Conservation (phyloP, 2,888 invertebrate genomes). For the Blastobasis lacticolella region DNA sequence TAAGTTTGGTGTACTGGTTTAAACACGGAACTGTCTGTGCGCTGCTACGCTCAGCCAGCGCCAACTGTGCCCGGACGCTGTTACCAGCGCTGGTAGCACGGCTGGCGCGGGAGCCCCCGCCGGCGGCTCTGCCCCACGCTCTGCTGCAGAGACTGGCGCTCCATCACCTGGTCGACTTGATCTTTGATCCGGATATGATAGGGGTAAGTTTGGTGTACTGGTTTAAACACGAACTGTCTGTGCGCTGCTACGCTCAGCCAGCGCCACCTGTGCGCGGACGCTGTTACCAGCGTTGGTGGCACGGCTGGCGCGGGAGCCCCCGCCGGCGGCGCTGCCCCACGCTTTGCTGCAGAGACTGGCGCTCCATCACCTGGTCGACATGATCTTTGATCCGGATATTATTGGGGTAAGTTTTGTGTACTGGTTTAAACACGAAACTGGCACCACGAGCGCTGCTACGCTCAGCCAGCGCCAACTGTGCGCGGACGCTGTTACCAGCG, state of each 20-base stretch:
- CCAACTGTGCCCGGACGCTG: constrained; percentile 47
- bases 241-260: constrained; percentile 51
- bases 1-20: no score
- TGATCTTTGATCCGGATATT: constrained; percentile 55
- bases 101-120: constrained; percentile 64
- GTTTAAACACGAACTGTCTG: no score
- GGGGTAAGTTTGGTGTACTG: constrained; percentile 36
- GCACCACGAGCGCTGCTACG: constrained; percentile 60
- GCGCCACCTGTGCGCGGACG: constrained; percentile 45
- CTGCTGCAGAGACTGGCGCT: constrained; percentile 53
- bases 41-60: constrained; percentile 48
- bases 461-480: constrained; percentile 46
- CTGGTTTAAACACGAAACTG: no score
- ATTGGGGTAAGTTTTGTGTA: constrained; percentile 40
- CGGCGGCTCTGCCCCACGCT: constrained; percentile 65
- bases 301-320: constrained; percentile 63
- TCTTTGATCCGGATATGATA: constrained; percentile 55
- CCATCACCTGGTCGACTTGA: constrained; percentile 56
- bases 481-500: constrained; percentile 47
- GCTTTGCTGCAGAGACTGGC: constrained; percentile 57
- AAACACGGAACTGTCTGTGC: no score
- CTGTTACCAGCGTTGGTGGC: constrained; percentile 60
- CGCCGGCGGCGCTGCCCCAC: constrained; percentile 65
- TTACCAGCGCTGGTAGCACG: constrained; percentile 60
- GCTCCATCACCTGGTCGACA: constrained; percentile 54